Conservation (phyloP, 1,140 invertebrate species). For the Dinothrombium tinctorium region DNA sequence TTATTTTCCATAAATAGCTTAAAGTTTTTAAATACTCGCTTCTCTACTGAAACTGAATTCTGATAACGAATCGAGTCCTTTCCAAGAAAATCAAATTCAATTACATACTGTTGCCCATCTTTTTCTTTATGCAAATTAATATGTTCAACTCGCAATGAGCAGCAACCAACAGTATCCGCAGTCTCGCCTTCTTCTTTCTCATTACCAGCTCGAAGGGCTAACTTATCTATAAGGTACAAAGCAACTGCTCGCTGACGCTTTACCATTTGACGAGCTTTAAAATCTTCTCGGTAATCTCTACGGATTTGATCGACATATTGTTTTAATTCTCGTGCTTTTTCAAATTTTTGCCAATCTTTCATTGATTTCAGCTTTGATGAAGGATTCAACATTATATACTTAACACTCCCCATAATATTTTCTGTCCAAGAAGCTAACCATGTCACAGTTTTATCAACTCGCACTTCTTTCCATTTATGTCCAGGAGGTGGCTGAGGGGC, state of each 20-base stretch:
- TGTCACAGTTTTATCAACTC: conserved; percentile 79
- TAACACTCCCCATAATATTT: conserved; percentile 82
- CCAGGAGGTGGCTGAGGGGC: conserved; percentile 63
- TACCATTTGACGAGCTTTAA: conserved; percentile 96
- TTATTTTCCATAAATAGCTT: conserved; percentile 96
- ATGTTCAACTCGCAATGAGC: conserved; percentile 93
- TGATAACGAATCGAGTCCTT: conserved; percentile 84
- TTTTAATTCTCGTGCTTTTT: conserved; percentile 70
- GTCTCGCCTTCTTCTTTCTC: conserved; percentile 96
- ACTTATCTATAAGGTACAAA: conserved; percentile 88
- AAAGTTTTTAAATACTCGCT: conserved; percentile 93
- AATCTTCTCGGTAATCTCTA: conserved; percentile 63
- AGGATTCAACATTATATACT: conserved; percentile 99
- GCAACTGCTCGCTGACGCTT: conserved; percentile 90
- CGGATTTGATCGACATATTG: conserved; percentile 49
- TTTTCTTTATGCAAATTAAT: conserved; percentile 72
- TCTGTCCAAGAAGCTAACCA: conserved; percentile 98
- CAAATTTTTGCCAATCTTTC: conserved; percentile 99
- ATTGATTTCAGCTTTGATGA: conserved; percentile 83
- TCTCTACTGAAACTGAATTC: conserved; percentile 91
- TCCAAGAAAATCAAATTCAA: conserved; percentile 96
- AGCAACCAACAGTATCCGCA: conserved; percentile 97
- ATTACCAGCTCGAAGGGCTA: conserved; percentile 95
- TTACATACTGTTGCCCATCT: conserved; percentile 58
- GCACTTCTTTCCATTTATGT: conserved; percentile 87